These are phyloP conservation scores for Mobula hypostoma DNA, from an alignment of 2,113 vertebrate genomes.

Conservation along the genomic window DNA sequence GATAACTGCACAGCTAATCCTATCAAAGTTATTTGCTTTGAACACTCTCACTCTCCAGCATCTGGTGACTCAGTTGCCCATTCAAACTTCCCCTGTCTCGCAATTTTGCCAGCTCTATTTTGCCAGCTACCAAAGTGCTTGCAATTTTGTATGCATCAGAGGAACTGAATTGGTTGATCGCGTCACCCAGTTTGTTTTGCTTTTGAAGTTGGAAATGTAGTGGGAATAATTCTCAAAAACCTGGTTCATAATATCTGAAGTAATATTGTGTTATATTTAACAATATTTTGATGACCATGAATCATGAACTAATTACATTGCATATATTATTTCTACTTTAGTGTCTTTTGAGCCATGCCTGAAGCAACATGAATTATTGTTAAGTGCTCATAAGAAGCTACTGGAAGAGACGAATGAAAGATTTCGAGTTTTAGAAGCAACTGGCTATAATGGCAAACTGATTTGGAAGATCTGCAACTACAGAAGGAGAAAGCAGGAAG, in stretches of 20 bases:
- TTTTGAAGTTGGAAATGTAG: not conserved
- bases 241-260: not conserved
- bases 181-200: not conserved
- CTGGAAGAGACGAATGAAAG: constrained; percentile 71
- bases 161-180: not conserved
- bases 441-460: constrained; percentile 73
- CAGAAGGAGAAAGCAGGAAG: constrained; percentile 62
- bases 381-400: constrained; percentile 67
- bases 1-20: no score
- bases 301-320: not conserved
- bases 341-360: constrained; percentile 63
- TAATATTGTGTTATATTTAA: not conserved
- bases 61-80: not conserved
- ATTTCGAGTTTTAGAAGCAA: constrained; percentile 69
- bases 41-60: not conserved
- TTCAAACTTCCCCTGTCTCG: not conserved
- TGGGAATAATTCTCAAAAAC: not conserved
- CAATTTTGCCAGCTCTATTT: no score
- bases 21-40: no score
- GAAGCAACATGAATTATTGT: constrained; percentile 62
- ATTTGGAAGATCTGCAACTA: constrained; percentile 87
- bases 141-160: not conserved
- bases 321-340: constrained; percentile 42
- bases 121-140: not conserved
- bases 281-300: not conserved